These are phyloP conservation scores for Verasper variegatus DNA, from an alignment of 2,113 vertebrate genomes.

Conservation along the genomic window DNA sequence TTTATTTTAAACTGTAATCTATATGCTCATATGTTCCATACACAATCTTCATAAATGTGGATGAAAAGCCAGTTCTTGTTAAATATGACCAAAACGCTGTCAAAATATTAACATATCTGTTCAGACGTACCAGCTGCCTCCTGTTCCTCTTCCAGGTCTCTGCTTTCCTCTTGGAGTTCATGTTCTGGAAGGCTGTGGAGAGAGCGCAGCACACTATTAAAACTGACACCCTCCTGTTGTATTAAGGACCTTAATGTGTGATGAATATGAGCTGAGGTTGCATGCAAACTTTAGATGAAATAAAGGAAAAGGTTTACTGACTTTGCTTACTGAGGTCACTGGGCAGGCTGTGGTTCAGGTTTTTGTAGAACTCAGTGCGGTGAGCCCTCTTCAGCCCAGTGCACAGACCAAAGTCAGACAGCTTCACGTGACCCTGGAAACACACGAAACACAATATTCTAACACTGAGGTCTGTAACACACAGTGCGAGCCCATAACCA, in stretches of 20 bases:
- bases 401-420: constrained; percentile 97
- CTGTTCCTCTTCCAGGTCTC: constrained; percentile 99
- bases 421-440: constrained; percentile 93
- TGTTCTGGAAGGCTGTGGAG: constrained; percentile 92
- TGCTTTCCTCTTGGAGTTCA: constrained; percentile 99
- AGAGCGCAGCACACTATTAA: not conserved
- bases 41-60: not conserved
- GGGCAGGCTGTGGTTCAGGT: constrained; percentile 95
- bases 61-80: not conserved
- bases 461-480: not conserved
- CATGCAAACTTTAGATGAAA: not conserved
- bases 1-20: not conserved
- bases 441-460: constrained; percentile 8
- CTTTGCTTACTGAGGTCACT: constrained; percentile 95
- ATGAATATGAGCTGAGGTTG: not conserved
- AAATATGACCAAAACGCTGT: not conserved
- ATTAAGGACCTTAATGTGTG: not conserved
- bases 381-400: constrained; percentile 98
- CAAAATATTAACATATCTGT: not conserved
- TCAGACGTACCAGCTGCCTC: constrained; percentile 90
- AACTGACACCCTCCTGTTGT: not conserved
- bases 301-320: constrained; percentile 51
- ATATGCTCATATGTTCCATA: not conserved
- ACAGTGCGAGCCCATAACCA: not conserved
- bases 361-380: constrained; percentile 97